phyloP scores from a whole-genome alignment of 2,888 invertebrate genomes.

The Drosophila falleni region DNA sequence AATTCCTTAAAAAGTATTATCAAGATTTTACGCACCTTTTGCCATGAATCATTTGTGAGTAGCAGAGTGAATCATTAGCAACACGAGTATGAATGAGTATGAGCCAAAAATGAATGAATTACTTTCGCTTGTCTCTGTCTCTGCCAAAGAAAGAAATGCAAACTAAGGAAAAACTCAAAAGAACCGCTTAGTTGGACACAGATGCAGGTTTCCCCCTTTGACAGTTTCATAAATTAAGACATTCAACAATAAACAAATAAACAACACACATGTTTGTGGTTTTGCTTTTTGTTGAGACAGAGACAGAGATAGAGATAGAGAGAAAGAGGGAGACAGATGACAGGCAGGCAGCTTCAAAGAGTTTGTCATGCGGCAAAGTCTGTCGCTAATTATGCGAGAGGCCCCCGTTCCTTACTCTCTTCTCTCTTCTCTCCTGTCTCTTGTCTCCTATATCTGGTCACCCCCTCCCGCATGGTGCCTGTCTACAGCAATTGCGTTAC shows the following conservation, averaged over 20 bases:
- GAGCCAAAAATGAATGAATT: slow-evolving; percentile 54
- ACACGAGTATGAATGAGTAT: slow-evolving; percentile 27
- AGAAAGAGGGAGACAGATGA: slow-evolving; percentile 13
- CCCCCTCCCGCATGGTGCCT: slow-evolving; percentile 66
- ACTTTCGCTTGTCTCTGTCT: slow-evolving; percentile 16
- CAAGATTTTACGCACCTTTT: slow-evolving; percentile 60
- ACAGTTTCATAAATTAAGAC: slow-evolving; percentile 81
- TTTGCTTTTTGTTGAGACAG: slow-evolving; percentile 24
- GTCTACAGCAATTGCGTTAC: slow-evolving; percentile 69
- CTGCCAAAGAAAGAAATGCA: slow-evolving; percentile 29
- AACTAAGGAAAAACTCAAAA: slow-evolving; percentile 49
- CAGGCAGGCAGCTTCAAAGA: slow-evolving; percentile 72
- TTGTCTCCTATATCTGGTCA: neutral
- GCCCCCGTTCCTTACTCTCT: neutral
- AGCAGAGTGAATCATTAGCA: slow-evolving; percentile 52
- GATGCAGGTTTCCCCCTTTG: slow-evolving; percentile 43
- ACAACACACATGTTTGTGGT: slow-evolving; percentile 72
- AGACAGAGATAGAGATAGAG: neutral
- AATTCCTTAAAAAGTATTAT: slow-evolving; percentile 43
- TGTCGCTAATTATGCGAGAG: slow-evolving; percentile 79
- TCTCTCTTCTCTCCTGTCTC: neutral
- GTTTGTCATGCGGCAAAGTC: slow-evolving; percentile 80
- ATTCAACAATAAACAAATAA: slow-evolving; percentile 79
- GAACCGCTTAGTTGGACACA: slow-evolving; percentile 38
- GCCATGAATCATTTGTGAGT: slow-evolving; percentile 49